A percentile compares a stretch with the other conserved stretches of the same genome.
Conservation (phyloP, 2,888 invertebrate genomes). For the Harpagoxenus sublaevis region DNA sequence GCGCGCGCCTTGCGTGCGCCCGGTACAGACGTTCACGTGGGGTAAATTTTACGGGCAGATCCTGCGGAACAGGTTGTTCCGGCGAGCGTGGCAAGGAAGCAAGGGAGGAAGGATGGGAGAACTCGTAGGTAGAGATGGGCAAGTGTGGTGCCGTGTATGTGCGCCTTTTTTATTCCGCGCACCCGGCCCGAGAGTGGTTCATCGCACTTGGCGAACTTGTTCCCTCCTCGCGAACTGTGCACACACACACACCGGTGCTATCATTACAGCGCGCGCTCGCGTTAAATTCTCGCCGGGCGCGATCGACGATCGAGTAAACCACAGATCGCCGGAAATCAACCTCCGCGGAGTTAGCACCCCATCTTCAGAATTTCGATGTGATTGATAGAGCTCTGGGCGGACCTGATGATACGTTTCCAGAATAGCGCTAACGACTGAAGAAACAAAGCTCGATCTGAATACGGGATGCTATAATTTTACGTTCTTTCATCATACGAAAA, state of each 20-base stretch:
- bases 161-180: conserved; percentile 69
- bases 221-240: conserved; percentile 27
- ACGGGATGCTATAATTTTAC: neutral
- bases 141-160: conserved; percentile 29
- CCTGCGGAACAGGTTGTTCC: conserved; percentile 77
- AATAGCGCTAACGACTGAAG: neutral
- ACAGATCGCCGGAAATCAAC: conserved; percentile 40
- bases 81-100: conserved; percentile 55
- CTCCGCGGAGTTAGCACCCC: neutral
- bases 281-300: conserved; percentile 17
- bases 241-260: conserved; percentile 3
- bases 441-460: neutral
- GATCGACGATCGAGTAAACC: conserved; percentile 34
- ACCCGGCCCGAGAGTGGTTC: conserved; percentile 65
- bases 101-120: conserved; percentile 61
- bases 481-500: neutral
- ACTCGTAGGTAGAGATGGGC: conserved; percentile 40
- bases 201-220: conserved; percentile 72
- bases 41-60: conserved; percentile 71
- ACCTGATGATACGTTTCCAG: neutral
- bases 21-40: conserved; percentile 54
- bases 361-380: conserved; percentile 11
- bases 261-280: conserved; percentile 27
- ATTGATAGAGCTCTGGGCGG: neutral
- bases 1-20: conserved; percentile 58